Evolutionary conservation across 2,113 vertebrate species (phyloP).

Genomic region (Pagrus major): DNA sequence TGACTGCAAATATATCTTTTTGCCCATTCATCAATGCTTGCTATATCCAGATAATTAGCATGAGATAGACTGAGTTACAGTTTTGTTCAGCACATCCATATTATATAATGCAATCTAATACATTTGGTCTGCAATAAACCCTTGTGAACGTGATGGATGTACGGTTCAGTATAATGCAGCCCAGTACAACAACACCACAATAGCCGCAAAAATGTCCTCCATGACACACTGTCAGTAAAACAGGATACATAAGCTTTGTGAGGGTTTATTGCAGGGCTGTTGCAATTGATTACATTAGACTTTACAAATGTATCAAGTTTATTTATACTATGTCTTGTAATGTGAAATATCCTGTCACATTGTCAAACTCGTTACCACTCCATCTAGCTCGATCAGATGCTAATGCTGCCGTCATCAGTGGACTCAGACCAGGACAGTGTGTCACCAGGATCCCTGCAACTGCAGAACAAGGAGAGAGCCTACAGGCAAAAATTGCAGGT

Average conservation of each 20-base stretch:
- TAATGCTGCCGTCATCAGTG: slow-evolving; percentile 65
- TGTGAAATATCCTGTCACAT: neutral
- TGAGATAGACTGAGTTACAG: neutral
- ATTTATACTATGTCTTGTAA: neutral
- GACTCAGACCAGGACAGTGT: slow-evolving; percentile 78
- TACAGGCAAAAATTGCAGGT: slow-evolving; percentile 82
- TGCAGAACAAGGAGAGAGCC: slow-evolving; percentile 74
- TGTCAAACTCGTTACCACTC: slow-evolving; percentile 9
- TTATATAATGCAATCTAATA: neutral
- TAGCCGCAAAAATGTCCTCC: neutral
- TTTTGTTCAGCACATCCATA: neutral
- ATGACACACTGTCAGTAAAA: neutral
- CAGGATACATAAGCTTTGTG: neutral
- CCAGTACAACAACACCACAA: neutral
- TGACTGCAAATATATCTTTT: slow-evolving; percentile 5
- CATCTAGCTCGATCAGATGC: slow-evolving; percentile 82
- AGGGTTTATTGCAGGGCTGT: neutral
- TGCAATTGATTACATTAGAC: neutral
- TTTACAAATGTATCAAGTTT: neutral
- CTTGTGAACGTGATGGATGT: neutral
- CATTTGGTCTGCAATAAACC: neutral
- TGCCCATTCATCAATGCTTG: neutral
- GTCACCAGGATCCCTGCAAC: slow-evolving; percentile 67
- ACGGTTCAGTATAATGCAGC: neutral
- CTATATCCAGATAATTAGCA: neutral